Base-by-base conservation (phyloP, 2,888 invertebrate genomes). In the Drosophila recens region DNA sequence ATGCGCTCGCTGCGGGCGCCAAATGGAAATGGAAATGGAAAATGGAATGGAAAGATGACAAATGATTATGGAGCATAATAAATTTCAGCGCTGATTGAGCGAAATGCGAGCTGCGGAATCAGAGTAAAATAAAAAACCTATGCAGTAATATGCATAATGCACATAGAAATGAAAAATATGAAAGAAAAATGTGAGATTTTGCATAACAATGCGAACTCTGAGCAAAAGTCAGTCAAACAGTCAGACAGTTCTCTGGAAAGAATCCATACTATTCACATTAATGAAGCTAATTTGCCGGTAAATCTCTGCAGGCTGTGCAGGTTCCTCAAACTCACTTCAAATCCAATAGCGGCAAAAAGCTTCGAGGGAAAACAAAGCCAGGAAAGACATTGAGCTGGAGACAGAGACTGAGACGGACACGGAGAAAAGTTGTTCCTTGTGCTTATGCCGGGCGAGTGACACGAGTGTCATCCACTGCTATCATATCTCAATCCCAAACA, bases 41-140 rank as follows among this genome's bases (percentile, higher is more conserved):
- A 61, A 52, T 52, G 61, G 30, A 56, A 72, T 61, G 72, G 65
- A 68, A 82, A 88, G 79, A 87, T 87, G 86, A 87, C 86, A 87
- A 87, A 87, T 87, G 87, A 89, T 86, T 90, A 88, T 87, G 90
- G 86, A 77, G 79, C 70, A 88, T 77, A 83, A 87, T 87, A 87
- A 87, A 87, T 87, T 90, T 75, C 71, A 67, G 61, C 71, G 77
- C 81, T 87, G 86, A 90, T 87, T 88, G 86, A 90, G 87, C 87
- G 86, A 79, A 85, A 88, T 86, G 75, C 72, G 66, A 81, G 61
- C 82, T 36, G 45, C 10, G 45, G 23, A 23, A 23, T 13, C 23
- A 45, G 23, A 36, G 23, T 3, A 4, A 2, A 53, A 40, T 17
- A 38, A 36, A 38, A 40, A 59, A 57, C 51, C 20, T 8, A 54